A percentile compares a stretch with the other conserved stretches of the same genome.
Conservation (phyloP, 2,797 vertebrate genomes). For the Streptopelia turtur region DNA sequence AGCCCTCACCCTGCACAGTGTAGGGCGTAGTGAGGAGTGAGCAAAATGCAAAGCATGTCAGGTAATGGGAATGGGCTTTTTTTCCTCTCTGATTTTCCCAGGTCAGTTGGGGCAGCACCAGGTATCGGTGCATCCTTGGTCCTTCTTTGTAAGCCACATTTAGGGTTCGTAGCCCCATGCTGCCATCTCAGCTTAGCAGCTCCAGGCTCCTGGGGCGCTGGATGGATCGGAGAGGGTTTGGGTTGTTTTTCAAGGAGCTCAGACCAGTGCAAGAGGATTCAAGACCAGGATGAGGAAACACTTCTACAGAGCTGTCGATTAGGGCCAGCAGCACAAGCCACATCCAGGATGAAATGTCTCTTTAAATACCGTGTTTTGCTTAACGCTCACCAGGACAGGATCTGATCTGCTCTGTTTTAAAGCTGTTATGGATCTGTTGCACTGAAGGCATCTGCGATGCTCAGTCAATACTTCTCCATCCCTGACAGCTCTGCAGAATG, state of each 20-base stretch:
- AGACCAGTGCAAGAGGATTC: neutral
- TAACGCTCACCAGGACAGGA: neutral
- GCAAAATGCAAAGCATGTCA: neutral
- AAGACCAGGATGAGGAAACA: neutral
- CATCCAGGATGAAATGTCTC: neutral
- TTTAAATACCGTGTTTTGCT: neutral
- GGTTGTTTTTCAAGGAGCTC: neutral
- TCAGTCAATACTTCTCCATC: neutral
- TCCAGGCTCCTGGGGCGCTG: neutral
- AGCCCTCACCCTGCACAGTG: rapidly evolving
- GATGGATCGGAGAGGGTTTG: neutral
- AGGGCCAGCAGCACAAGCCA: neutral
- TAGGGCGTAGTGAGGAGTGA: rapidly evolving
- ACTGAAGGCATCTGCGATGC: neutral
- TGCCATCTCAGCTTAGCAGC: neutral
- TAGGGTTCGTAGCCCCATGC: rapidly evolving
- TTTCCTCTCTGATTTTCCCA: neutral
- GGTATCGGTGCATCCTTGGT: rapidly evolving
- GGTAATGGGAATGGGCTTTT: neutral
- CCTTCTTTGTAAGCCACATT: neutral
- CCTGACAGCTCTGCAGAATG: neutral
- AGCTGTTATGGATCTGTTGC: neutral
- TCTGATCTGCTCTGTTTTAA: neutral
- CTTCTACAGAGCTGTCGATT: neutral
- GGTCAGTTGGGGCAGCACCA: neutral